These are phyloP conservation scores for Frieseomelitta varia DNA, from an alignment of 1,140 invertebrate genomes.

Conservation along the genomic window DNA sequence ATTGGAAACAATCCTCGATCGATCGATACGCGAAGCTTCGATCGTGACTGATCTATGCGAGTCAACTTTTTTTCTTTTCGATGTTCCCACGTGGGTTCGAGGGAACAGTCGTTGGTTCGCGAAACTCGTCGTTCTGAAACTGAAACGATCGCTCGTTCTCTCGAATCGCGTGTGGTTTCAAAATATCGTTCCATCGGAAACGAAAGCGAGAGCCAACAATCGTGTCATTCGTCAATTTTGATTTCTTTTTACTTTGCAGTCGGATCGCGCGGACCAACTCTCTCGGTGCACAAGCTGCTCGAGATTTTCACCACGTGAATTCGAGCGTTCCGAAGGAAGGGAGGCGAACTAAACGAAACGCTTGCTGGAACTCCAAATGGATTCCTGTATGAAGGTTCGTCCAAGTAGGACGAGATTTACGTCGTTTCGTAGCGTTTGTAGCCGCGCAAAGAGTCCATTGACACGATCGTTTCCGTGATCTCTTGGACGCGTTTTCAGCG, in stretches of 20 bases:
- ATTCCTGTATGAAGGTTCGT: background rate
- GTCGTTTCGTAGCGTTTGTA: background rate
- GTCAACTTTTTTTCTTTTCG: background rate
- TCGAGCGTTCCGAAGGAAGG: background rate
- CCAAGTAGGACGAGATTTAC: background rate
- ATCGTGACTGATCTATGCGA: background rate
- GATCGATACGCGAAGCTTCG: background rate
- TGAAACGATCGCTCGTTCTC: background rate
- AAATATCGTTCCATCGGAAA: background rate
- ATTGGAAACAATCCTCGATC: background rate
- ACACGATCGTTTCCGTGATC: background rate
- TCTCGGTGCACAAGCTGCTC: background rate
- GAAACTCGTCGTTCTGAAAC: too few relatives aligned
- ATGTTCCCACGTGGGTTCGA: background rate
- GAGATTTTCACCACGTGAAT: background rate
- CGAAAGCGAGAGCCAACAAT: background rate
- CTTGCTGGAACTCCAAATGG: background rate
- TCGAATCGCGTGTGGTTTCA: background rate
- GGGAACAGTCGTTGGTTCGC: background rate
- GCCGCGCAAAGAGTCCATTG: background rate
- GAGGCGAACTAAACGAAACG: background rate
- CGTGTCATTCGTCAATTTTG: constrained; percentile 6
- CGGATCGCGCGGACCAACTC: constrained; percentile 15
- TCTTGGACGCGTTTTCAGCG: background rate
- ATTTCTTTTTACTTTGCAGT: background rate